Percentiles rank a stretch among this genome's conserved stretches.
Evolutionary conservation across 1,140 invertebrate genomes (phyloP).

Genomic region (Trichonephila inaurata): DNA sequence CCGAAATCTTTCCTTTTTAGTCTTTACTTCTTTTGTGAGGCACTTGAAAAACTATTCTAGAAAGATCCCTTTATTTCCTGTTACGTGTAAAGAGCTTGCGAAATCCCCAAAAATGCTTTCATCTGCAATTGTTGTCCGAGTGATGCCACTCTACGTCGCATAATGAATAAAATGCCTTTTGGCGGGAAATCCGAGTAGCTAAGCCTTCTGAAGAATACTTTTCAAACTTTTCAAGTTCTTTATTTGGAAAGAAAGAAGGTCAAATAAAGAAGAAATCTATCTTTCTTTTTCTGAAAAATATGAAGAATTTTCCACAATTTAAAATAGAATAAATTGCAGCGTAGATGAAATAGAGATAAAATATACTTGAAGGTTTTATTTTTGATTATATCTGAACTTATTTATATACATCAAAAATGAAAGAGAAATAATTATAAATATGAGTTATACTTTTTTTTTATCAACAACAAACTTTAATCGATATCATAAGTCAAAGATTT

Average conservation of each 20-base stretch:
- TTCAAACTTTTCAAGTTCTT: neutral
- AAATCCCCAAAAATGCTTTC: neutral
- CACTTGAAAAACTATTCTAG: neutral
- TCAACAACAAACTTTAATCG: no score
- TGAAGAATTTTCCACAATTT: no score
- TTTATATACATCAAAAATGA: no score
- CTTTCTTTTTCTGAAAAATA: neutral
- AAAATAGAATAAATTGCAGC: no score
- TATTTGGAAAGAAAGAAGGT: neutral
- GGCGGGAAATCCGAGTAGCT: neutral
- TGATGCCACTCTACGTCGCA: neutral
- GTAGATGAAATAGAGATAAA: no score
- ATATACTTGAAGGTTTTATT: no score
- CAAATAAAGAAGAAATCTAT: neutral
- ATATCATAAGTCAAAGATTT: no score
- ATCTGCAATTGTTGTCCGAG: neutral
- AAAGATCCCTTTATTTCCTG: neutral
- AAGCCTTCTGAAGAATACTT: neutral
- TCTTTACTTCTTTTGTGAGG: neutral
- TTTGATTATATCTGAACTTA: no score
- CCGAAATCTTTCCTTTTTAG: neutral
- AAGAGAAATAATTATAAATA: no score
- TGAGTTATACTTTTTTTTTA: no score
- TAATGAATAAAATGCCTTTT: neutral
- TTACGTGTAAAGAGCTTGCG: neutral